Conservation (phyloP, 2,113 vertebrate genomes). For the Erpornis zantholeuca region DNA sequence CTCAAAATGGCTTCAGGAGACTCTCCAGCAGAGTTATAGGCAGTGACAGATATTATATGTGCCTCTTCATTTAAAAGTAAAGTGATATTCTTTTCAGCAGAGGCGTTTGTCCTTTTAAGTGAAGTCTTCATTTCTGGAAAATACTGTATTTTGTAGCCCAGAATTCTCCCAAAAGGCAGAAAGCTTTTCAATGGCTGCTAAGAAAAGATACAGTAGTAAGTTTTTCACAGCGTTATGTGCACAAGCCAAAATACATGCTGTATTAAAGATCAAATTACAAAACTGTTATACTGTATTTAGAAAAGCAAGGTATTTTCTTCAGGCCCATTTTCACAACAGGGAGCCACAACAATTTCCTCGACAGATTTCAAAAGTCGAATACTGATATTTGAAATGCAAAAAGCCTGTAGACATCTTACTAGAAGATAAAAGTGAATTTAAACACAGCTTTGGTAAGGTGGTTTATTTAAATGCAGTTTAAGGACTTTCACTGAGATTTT, state of each 20-base stretch:
- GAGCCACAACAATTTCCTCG: not conserved
- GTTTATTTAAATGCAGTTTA: not conserved
- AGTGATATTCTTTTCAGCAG: not conserved
- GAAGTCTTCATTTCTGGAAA: slow-evolving; percentile 48
- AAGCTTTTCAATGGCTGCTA: slow-evolving; percentile 24
- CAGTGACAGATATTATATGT: slow-evolving; percentile 46
- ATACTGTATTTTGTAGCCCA: slow-evolving; percentile 69
- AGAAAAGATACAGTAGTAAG: not conserved
- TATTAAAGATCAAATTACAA: not conserved
- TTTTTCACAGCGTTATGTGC: not conserved
- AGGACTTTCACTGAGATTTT: not conserved
- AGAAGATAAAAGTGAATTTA: not conserved
- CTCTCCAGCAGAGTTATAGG: slow-evolving; percentile 67
- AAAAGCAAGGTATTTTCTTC: not conserved
- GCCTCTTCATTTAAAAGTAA: slow-evolving; percentile 53
- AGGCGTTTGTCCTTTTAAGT: not conserved
- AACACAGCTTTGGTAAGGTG: not conserved
- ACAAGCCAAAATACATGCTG: not conserved
- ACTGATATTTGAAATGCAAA: not conserved
- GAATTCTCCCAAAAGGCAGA: slow-evolving; percentile 33
- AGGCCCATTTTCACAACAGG: not conserved
- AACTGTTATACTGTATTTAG: not conserved
- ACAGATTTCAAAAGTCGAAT: not conserved
- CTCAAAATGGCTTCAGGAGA: slow-evolving; percentile 64
- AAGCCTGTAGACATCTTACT: not conserved